phyloP scores from a whole-genome alignment of 2,888 invertebrate species.

The Furcula furcula region DNA sequence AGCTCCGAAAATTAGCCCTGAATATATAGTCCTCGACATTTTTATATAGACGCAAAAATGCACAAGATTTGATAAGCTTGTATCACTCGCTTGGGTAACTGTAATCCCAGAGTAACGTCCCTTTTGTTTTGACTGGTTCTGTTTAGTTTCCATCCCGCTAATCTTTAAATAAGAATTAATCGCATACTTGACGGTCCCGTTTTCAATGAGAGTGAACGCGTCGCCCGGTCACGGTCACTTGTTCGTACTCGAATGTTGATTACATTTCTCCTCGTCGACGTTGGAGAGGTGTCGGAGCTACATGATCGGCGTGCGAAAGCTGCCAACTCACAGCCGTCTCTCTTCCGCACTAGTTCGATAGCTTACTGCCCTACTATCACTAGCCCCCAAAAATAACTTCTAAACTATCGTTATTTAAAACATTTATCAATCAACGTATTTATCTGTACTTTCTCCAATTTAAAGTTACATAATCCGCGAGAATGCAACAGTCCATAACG shows the following conservation, averaged over 20 bases:
- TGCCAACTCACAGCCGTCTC: constrained; percentile 47
- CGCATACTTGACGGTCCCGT: constrained; percentile 46
- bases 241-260: constrained; percentile 43
- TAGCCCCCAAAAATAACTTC: too few relatives aligned
- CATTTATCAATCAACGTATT: too few relatives aligned
- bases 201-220: constrained; percentile 61
- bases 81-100: too few relatives aligned
- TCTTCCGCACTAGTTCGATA: constrained; percentile 52
- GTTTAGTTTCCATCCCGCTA: constrained; percentile 30
- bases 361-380: constrained; percentile 72
- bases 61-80: too few relatives aligned
- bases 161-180: constrained; percentile 42
- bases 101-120: constrained; percentile 23
- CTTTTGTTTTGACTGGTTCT: constrained; percentile 34
- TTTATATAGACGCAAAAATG: too few relatives aligned
- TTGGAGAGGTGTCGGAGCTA: constrained; percentile 32
- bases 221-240: constrained; percentile 61
- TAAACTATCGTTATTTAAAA: too few relatives aligned
- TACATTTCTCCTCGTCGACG: constrained; percentile 41
- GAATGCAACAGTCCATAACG: not conserved
- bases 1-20: too few relatives aligned
- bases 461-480: too few relatives aligned
- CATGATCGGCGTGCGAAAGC: constrained; percentile 13
- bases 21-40: too few relatives aligned
- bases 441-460: too few relatives aligned